Conservation (phyloP, 2,888 invertebrate genomes). For the Acleris holmiana region DNA sequence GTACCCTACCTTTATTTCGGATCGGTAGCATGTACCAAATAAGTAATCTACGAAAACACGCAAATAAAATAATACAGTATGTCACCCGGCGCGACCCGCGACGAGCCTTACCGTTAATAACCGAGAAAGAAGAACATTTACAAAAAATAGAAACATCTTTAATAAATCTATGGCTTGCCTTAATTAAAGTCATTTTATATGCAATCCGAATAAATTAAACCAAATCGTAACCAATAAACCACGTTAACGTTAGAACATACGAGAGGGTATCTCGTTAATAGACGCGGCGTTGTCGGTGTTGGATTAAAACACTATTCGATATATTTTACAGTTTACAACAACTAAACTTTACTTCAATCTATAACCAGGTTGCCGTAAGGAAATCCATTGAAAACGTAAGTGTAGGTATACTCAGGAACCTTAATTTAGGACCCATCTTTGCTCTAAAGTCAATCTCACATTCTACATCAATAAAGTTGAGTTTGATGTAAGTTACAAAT, state of each 20-base stretch:
- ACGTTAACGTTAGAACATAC: constrained; percentile 57
- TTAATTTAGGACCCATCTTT: too few species aligned
- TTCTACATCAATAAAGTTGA: too few species aligned
- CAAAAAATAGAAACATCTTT: constrained; percentile 51
- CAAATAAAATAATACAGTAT: constrained; percentile 34
- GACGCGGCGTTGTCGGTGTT: too few species aligned
- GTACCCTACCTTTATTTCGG: too few species aligned
- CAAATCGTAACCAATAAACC: constrained; percentile 67
- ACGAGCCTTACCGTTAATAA: constrained; percentile 54
- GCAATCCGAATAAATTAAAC: constrained; percentile 76
- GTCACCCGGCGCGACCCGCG: constrained; percentile 43
- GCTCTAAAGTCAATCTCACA: too few species aligned
- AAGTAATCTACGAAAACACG: not conserved
- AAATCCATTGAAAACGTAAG: too few species aligned
- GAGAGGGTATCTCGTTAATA: constrained; percentile 36
- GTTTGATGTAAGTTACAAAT: too few species aligned
- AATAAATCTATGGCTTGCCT: constrained; percentile 63
- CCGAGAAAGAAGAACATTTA: constrained; percentile 41
- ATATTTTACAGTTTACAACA: too few species aligned
- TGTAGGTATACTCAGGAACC: too few species aligned
- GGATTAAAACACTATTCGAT: too few species aligned
- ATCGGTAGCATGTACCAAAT: not conserved
- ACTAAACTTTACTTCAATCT: too few species aligned
- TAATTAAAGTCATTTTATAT: constrained; percentile 79
- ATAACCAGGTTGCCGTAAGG: too few species aligned